Base-by-base conservation (phyloP, 2,797 vertebrate species). In the Falco rusticolus region DNA sequence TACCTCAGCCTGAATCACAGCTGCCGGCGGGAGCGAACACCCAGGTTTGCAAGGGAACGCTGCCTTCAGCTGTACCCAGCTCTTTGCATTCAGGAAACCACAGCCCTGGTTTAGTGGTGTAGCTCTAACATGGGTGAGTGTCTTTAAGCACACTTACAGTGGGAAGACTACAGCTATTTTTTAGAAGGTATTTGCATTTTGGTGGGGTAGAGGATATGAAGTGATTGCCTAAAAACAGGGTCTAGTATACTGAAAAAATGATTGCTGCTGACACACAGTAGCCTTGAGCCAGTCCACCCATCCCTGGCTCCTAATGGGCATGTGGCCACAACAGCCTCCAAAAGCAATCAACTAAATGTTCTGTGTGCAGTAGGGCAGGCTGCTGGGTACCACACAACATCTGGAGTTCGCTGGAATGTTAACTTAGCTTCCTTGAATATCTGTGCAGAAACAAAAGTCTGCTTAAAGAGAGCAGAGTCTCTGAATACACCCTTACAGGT, bases 1-100 rank as follows among this genome's bases (percentile, higher is more conserved):
- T 81, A 81, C 84, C 81, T 85, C 64, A 94, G 74, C 56, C 75
- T 85, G 75, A 92, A 71, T 68, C 68, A 87, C 80, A 80, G 90
- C 57, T 87, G 81, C 60, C 25, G 28, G 45, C 0, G 0, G 34
- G 37, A 87, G 20, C 2, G 20, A 84, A 34, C 93, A 77, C 43
- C 51, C 16, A 1, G 45, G 68, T 29, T 53, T 75, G 78, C 68
- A 85, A 86, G 41, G 65, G n/a, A 93, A 26, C 1, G 0, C 47
- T 94, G 87, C 80, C 69, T 90, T 76, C 25, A 9, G 78, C 77
- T 94, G 84, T 75, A 69, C 53, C 26, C 65, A 81, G 79, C 16
- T 71, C 43, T 56, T 33, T 8, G 9, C 3, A 1, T 68, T 53
- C n/a, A 48, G 90, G 75, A 95, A 94, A 89, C 77, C 93, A 94